phyloP scores from a whole-genome alignment of 2,888 invertebrate species.

The Mellilla xanthometata region DNA sequence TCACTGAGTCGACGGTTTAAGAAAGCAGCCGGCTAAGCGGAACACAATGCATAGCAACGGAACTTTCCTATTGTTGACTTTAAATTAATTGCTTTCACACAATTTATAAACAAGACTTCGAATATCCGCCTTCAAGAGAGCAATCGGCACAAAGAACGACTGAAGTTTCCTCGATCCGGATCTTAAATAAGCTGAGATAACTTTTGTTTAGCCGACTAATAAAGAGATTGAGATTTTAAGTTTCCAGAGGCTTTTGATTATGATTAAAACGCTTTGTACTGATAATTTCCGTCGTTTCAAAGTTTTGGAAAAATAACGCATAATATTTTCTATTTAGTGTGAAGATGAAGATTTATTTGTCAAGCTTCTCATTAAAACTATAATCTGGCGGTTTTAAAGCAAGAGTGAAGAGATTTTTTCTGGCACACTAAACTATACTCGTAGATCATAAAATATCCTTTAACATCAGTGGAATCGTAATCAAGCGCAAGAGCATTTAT shows the following conservation, averaged over 20 bases:
- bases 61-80: slow-evolving; percentile 76
- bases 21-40: slow-evolving; percentile 69
- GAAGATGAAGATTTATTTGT: too few relatives aligned
- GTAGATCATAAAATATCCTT: too few relatives aligned
- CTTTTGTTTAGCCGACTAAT: slow-evolving; percentile 30
- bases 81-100: slow-evolving; percentile 73
- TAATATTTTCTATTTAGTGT: too few relatives aligned
- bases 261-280: background rate
- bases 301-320: too few relatives aligned
- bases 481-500: too few relatives aligned
- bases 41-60: slow-evolving; percentile 73
- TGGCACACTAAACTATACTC: too few relatives aligned
- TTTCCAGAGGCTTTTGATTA: slow-evolving; percentile 7
- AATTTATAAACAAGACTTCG: slow-evolving; percentile 58
- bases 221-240: slow-evolving; percentile 20
- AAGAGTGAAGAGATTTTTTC: too few relatives aligned
- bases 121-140: slow-evolving; percentile 46
- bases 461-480: too few relatives aligned
- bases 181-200: slow-evolving; percentile 32
- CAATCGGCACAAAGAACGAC: slow-evolving; percentile 42
- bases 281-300: too few relatives aligned
- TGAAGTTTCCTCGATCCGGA: slow-evolving; percentile 37
- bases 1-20: slow-evolving; percentile 68
- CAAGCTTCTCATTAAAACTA: too few relatives aligned
- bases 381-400: too few relatives aligned